Percentiles rank a stretch among this genome's conserved stretches.
These are phyloP conservation scores for Strix uralensis DNA, from an alignment of 2,113 vertebrate species.

Conservation along the genomic window DNA sequence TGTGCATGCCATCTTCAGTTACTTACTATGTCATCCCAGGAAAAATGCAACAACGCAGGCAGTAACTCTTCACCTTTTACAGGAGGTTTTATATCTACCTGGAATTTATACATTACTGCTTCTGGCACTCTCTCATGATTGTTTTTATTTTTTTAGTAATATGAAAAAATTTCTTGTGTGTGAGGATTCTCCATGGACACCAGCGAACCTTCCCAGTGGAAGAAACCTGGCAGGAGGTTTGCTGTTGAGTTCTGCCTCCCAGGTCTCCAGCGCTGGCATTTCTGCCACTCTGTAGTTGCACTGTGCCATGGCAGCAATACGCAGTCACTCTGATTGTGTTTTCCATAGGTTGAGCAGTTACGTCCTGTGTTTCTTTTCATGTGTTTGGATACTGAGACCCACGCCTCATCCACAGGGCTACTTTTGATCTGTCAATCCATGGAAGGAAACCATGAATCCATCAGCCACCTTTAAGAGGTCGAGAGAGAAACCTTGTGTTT, in stretches of 20 bases:
- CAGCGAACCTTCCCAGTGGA: background rate
- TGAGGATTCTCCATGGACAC: background rate
- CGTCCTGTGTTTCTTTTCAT: background rate
- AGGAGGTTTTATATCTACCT: background rate
- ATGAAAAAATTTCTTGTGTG: background rate
- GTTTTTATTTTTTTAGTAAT: background rate
- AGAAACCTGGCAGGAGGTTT: background rate
- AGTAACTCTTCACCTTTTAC: background rate
- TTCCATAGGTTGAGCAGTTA: background rate
- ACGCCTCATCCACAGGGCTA: background rate
- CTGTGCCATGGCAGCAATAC: accelerated
- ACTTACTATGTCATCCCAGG: background rate
- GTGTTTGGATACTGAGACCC: background rate
- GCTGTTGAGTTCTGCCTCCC: background rate
- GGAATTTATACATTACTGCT: background rate
- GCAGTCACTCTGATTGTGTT: background rate
- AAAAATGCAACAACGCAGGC: background rate
- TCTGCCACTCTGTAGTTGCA: background rate
- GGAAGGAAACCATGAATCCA: background rate
- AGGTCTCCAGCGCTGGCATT: background rate
- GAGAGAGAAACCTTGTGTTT: background rate
- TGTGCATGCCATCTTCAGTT: background rate
- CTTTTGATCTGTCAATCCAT: background rate
- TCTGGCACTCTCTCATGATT: background rate
- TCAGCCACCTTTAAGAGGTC: background rate